Evolutionary conservation across 2,888 invertebrate genomes (phyloP).

Genomic region (Stenodera caucasica): DNA sequence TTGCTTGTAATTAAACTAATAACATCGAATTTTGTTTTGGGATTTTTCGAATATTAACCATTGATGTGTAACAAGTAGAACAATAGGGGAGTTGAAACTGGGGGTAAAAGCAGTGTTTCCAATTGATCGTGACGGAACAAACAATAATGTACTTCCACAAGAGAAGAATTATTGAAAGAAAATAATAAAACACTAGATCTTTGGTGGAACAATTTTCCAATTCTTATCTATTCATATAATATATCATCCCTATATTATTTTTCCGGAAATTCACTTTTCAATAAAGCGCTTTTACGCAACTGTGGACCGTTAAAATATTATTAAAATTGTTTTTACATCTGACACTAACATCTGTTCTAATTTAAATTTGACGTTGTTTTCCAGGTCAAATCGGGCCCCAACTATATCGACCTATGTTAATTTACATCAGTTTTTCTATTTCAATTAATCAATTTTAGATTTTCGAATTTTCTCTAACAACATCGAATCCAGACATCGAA

Average conservation of each 20-base stretch:
- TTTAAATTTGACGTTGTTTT: constrained; percentile 31
- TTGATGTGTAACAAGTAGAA: background rate
- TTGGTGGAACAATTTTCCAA: constrained; percentile 32
- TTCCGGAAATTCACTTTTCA: constrained; percentile 17
- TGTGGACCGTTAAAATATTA: constrained; percentile 34
- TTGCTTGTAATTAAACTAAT: background rate
- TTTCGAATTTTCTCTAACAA: background rate
- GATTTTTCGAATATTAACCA: background rate
- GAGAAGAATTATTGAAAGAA: constrained; percentile 29
- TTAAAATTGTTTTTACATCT: constrained; percentile 36
- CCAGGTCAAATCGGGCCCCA: constrained; percentile 23
- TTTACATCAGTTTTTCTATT: constrained; percentile 15
- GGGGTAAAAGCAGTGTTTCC: background rate
- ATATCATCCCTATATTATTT: background rate
- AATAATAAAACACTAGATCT: constrained; percentile 38
- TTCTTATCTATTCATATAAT: constrained; percentile 12
- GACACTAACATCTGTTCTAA: constrained; percentile 36
- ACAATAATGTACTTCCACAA: constrained; percentile 13
- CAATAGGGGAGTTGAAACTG: background rate
- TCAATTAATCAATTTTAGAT: background rate
- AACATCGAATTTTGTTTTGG: background rate
- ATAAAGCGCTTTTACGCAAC: constrained; percentile 34
- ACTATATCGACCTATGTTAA: constrained; percentile 20
- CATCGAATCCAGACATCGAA: background rate
- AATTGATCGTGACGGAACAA: background rate